Evolutionary conservation across 2,797 vertebrate species (phyloP).

Genomic region (Intellagama lesueurii): DNA sequence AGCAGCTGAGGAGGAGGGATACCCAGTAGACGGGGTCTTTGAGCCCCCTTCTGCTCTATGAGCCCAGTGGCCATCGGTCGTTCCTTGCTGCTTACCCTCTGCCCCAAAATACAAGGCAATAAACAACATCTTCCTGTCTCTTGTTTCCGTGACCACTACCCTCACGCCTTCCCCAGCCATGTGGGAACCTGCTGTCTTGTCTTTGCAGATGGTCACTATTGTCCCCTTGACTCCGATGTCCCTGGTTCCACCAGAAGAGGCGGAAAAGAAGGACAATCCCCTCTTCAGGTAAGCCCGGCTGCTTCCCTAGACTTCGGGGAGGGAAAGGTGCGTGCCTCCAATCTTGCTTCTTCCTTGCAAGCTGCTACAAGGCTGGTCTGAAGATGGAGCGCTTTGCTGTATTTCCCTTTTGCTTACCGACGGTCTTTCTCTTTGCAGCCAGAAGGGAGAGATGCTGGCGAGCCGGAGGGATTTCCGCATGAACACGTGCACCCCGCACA

Average conservation of each 20-base stretch:
- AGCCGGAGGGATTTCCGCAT: conserved; percentile 92
- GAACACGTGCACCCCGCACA: conserved; percentile 82
- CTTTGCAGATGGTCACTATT: conserved; percentile 74
- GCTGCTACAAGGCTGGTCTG: not conserved
- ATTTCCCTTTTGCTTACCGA: rapidly evolving
- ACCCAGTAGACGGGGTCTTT: not conserved
- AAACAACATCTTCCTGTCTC: not conserved
- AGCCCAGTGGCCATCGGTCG: too few relatives aligned
- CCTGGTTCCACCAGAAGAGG: conserved; percentile 83
- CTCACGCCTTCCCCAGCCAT: not conserved
- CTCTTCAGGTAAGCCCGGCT: conserved; percentile 84
- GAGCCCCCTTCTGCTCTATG: too few relatives aligned
- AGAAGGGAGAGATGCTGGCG: conserved; percentile 85
- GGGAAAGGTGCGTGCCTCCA: not conserved
- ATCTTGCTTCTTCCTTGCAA: too few relatives aligned
- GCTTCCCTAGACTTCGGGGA: not conserved
- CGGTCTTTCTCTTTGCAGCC: conserved; percentile 66
- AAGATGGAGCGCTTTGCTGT: not conserved
- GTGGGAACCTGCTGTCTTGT: rapidly evolving
- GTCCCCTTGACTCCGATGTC: conserved; percentile 85
- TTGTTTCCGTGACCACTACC: too few relatives aligned
- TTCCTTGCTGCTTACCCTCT: not conserved
- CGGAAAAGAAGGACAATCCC: conserved; percentile 85
- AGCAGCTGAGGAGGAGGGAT: not conserved
- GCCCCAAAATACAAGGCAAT: not conserved